phyloP scores from a whole-genome alignment of 1,140 invertebrate species.

The Mamestra configurata region DNA sequence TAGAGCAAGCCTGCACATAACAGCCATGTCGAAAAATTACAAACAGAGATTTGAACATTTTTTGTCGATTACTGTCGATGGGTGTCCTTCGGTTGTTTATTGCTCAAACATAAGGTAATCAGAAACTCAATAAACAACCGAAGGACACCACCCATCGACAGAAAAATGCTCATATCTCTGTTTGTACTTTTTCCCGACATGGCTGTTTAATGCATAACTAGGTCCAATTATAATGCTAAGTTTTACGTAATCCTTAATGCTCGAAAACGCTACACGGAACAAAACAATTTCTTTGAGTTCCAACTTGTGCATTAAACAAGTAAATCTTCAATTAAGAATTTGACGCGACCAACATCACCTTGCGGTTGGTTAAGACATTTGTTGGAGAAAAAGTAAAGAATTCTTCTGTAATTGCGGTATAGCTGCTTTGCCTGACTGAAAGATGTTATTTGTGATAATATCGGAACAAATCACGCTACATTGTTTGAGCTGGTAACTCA shows the following conservation, averaged over 20 bases:
- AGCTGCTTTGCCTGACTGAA: conserved; percentile 9
- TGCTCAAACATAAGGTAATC: too few relatives aligned
- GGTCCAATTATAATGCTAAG: background rate
- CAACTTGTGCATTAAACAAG: background rate
- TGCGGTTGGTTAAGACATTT: conserved; percentile 3
- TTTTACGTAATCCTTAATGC: conserved; percentile 1
- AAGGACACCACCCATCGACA: too few relatives aligned
- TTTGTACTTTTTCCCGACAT: too few relatives aligned
- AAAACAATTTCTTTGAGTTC: conserved; percentile 1
- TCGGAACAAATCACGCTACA: conserved; percentile 44
- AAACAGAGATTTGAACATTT: too few relatives aligned
- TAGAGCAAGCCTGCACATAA: too few relatives aligned
- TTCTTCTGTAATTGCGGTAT: conserved; percentile 20
- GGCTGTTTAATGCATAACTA: too few relatives aligned
- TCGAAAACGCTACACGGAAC: background rate
- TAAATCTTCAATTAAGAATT: conserved; percentile 46
- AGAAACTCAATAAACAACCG: too few relatives aligned
- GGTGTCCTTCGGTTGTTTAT: too few relatives aligned
- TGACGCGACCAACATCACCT: background rate
- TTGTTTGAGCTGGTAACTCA: conserved; percentile 9
- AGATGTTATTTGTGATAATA: conserved; percentile 31
- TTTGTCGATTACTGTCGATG: too few relatives aligned
- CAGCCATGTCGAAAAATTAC: too few relatives aligned
- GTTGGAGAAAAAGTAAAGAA: conserved; percentile 32
- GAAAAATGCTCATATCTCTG: too few relatives aligned